Conservation (phyloP, 1,140 invertebrate genomes). For the Potamilus streckersoni region DNA sequence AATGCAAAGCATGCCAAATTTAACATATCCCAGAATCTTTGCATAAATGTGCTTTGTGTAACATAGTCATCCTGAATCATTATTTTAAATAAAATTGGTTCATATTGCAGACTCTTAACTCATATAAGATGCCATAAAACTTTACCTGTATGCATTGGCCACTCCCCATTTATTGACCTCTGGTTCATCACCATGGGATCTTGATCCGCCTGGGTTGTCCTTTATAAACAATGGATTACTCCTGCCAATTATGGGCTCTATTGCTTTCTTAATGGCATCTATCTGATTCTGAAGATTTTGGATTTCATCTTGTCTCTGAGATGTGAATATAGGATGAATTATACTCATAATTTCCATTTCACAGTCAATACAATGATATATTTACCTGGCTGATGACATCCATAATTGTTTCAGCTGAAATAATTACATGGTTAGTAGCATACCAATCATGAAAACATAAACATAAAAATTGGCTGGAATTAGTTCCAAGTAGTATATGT, state of each 20-base stretch:
- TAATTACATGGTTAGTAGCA: background rate
- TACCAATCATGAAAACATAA: background rate
- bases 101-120: too few relatives aligned
- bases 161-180: constrained; percentile 59
- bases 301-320: constrained; percentile 54
- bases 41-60: too few relatives aligned
- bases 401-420: background rate
- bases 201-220: constrained; percentile 32
- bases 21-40: too few relatives aligned
- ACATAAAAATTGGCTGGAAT: background rate
- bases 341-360: background rate
- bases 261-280: constrained; percentile 40
- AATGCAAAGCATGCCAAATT: too few relatives aligned
- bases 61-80: too few relatives aligned
- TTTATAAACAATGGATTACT: constrained; percentile 52
- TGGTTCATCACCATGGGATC: constrained; percentile 23
- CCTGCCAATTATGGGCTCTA: constrained; percentile 50
- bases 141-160: constrained; percentile 61
- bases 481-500: constrained; percentile 1
- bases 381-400: constrained; percentile 3
- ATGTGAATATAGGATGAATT: background rate
- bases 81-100: too few relatives aligned
- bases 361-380: constrained; percentile 3
- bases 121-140: constrained; percentile 2
- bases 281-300: constrained; percentile 56